Evolutionary conservation across 2,113 vertebrate genomes (phyloP), one percentile per base, ranked within the genome.

Genomic region (Phylloscopus whistleri): DNA sequence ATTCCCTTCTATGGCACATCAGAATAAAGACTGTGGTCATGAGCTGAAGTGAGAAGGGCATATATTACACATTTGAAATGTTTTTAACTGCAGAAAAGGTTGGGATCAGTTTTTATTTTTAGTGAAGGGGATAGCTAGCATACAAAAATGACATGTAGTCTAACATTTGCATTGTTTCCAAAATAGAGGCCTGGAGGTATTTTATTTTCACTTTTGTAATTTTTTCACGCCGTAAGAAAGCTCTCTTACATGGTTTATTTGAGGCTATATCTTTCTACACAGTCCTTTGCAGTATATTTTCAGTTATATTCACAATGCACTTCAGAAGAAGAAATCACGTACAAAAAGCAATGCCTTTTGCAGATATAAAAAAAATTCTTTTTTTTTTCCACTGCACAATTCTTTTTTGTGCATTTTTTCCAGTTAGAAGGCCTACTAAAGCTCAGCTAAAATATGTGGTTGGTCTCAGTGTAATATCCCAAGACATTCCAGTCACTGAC

Each of bases 391-490:
- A 73, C 31, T 60, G 75, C 93, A 63, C 70, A 70, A 82, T 81
- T 88, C 31, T 75, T 72, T 87, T 78, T 77, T 87, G 23, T 88
- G 80, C 56, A 81, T 66, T 88, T 95, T 93, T 95, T 95, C 87
- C 91, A 92, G 69, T 81, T 64, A 41, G 49, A 90, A 95, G 75
- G 86, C 72, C 52, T 39, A 70, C 84, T 52, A 95, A 90, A 95
- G 86, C 89, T 95, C 93, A 92, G 43, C 93, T 95, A 87, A 95
- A 95, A 95, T 80, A 90, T 64, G 75, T 16, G 79, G 64, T 83
- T 16, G 79, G 64, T 83, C 95, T 76, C 96, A 93, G 80, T 24
- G 63, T 82, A 94, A 87, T 90, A 95, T 43, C 69, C 49, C 35
- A 90, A 84, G 76, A 88, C 68, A 73, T 90, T 67, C 46, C 8